These are phyloP conservation scores for Drosophila anomalata DNA, from an alignment of 2,888 invertebrate species.

Conservation along the genomic window DNA sequence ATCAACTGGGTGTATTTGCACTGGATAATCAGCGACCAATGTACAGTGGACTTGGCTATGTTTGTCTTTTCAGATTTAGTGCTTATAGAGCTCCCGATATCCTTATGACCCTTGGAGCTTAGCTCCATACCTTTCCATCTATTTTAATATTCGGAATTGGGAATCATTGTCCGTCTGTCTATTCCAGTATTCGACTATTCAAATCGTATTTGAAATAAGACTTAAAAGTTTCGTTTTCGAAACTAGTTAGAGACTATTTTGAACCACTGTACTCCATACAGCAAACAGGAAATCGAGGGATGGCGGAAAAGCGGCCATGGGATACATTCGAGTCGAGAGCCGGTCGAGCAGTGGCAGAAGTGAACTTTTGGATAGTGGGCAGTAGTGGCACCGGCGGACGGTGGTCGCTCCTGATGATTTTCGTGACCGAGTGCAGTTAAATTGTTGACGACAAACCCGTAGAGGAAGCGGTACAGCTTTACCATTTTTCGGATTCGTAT, in stretches of 20 bases:
- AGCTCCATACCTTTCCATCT: too few relatives aligned
- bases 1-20: conserved; percentile 80
- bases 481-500: conserved; percentile 55
- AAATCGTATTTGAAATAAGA: too few relatives aligned
- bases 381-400: conserved; percentile 7
- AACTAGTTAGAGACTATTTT: not conserved
- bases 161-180: too few relatives aligned
- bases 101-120: too few relatives aligned
- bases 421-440: conserved; percentile 81
- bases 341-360: not conserved
- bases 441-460: conserved; percentile 69
- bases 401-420: conserved; percentile 64
- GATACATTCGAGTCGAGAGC: conserved; percentile 30
- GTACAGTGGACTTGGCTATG: conserved; percentile 21
- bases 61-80: not conserved
- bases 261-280: conserved; percentile 26
- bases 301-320: conserved; percentile 44
- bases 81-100: not conserved
- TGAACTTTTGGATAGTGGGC: conserved; percentile 1
- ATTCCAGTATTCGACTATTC: too few relatives aligned
- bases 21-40: conserved; percentile 73
- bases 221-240: not conserved
- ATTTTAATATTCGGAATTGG: too few relatives aligned
- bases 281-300: conserved; percentile 18
- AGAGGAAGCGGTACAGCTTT: conserved; percentile 43